phyloP scores from a whole-genome alignment of 2,797 vertebrate species.

The Petrocephalus sullivani region DNA sequence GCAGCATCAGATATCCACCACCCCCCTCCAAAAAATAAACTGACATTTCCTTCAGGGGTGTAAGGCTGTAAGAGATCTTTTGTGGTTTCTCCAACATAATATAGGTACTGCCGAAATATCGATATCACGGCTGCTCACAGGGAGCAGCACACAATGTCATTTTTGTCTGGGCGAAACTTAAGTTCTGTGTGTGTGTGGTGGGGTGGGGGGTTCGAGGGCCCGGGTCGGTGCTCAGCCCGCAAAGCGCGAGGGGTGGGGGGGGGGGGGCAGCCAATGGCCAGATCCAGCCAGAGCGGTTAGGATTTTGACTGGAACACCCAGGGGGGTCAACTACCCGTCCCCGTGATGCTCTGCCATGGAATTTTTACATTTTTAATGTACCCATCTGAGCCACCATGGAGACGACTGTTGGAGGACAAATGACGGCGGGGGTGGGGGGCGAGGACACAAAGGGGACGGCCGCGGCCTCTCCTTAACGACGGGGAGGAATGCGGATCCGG shows the following conservation, averaged over 20 bases:
- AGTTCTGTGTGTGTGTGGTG: neutral
- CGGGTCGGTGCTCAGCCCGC: neutral
- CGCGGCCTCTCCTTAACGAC: neutral
- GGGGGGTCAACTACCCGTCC: neutral
- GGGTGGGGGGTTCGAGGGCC: no score
- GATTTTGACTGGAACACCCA: neutral
- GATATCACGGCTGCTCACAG: neutral
- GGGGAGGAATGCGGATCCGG: neutral
- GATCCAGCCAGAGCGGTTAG: neutral
- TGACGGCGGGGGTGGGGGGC: neutral
- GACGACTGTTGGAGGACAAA: neutral
- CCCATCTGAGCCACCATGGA: neutral
- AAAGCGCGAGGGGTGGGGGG: neutral
- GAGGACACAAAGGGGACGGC: neutral
- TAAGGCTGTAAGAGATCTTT: conserved; percentile 27
- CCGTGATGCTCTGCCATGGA: neutral
- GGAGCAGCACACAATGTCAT: neutral
- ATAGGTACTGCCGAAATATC: neutral
- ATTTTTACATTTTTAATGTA: neutral
- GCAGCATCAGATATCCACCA: conserved; percentile 38
- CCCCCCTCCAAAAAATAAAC: conserved; percentile 18
- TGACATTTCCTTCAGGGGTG: conserved; percentile 39
- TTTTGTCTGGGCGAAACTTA: neutral
- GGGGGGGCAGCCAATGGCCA: neutral
- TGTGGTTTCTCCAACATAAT: conserved; percentile 41